Base-by-base conservation (phyloP, 2,113 vertebrate species). In the Galbula dea region DNA sequence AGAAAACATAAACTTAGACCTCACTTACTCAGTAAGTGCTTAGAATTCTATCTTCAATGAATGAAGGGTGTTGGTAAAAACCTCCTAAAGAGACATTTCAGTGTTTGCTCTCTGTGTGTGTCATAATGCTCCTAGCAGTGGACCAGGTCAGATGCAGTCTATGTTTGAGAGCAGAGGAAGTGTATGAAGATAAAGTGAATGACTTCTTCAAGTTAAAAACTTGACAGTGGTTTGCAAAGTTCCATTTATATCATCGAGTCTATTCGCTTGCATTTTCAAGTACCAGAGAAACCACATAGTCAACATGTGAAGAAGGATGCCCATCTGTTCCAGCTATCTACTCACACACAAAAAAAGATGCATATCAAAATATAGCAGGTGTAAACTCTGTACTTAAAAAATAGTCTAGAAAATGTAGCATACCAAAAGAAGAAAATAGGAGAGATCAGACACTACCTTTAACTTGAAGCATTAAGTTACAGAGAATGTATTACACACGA, bases 1-100 rank as follows among this genome's bases (percentile, higher is more conserved):
- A 29, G 99, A 99, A 65, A 98, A 98, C 83, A 98, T 99, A 96
- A 99, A 98, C 95, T 89, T 99, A 90, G 99, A 99, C 93, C 98
- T 99, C 77, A 99, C 99, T 34, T 99, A 98, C 79, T 99, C 99
- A 36, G 99, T 99, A 97, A 98, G 99, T 98, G 30, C 32, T 84
- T 73, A 61, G 66, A 65, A 79, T n/a, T n/a, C n/a, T n/a, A 57
- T 79, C 51, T 61, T 83, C 22, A 63, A 0, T 55, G 20, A 51
- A 12, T 58, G 18, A 63, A 51, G 61, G 34, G 12, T 55, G 11
- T 61, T 81, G 49, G 20, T 82, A 34, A 46, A 49, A 10, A 39
- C 8, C 30, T 59, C 10, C 39, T 79, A 34, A 75, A 29, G 43
- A 76, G 55, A 48, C 8, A 6, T 82, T 61, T 62, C 29, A 36